Percentiles rank a stretch among this genome's conserved stretches.
Conservation (phyloP, 1,140 invertebrate species). For the Pomacea maculata region DNA sequence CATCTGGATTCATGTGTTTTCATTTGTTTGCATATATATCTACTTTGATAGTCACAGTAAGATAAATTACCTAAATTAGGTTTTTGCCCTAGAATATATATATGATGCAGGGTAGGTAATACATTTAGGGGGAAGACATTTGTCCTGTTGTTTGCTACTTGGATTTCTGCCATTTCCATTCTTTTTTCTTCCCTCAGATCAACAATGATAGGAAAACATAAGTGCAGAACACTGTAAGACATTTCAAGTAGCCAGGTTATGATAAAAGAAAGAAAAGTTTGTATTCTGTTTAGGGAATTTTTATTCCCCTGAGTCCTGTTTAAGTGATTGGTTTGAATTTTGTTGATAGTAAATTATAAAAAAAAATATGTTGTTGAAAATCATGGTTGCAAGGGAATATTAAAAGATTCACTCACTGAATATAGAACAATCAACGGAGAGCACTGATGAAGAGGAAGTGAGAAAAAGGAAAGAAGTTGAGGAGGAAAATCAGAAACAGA, state of each 20-base stretch:
- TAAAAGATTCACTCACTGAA: neutral
- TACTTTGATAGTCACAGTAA: neutral
- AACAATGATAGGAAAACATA: neutral
- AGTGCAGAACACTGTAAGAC: too few relatives aligned
- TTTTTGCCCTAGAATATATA: neutral
- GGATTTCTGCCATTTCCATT: too few relatives aligned
- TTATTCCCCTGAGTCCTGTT: too few relatives aligned
- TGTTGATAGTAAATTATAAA: neutral
- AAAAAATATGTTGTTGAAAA: neutral
- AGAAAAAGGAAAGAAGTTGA: slow-evolving; percentile 28
- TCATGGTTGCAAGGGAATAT: neutral
- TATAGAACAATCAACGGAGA: neutral
- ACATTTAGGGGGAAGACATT: too few relatives aligned
- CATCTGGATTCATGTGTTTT: neutral
- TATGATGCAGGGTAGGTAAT: neutral
- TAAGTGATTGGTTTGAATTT: neutral
- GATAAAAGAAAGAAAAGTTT: too few relatives aligned
- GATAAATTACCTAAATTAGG: neutral
- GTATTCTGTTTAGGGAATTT: too few relatives aligned
- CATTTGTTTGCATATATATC: neutral
- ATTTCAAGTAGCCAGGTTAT: too few relatives aligned
- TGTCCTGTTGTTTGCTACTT: too few relatives aligned
- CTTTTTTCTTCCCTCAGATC: too few relatives aligned
- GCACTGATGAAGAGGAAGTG: slow-evolving; percentile 24
- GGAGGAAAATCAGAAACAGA: slow-evolving; percentile 38